Base-by-base conservation (phyloP, 1,140 invertebrate species). In the Carcinoscorpius rotundicauda region DNA sequence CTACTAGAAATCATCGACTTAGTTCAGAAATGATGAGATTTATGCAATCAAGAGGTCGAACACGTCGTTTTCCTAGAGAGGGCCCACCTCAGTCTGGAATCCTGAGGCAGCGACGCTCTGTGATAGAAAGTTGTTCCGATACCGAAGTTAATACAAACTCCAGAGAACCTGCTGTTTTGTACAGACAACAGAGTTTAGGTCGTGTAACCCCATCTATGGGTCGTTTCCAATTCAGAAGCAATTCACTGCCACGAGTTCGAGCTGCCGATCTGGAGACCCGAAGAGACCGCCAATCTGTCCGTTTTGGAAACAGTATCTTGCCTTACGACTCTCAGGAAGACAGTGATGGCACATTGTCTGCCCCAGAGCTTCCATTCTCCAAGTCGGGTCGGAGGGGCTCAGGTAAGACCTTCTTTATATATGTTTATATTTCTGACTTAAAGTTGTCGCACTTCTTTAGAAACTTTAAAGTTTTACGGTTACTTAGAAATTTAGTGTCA, bases 341-440 rank as follows among this genome's bases (percentile, higher is more conserved):
- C 71, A 86, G 85, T 68, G 88, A 91, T 76, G 87, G 88, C 52
- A 86, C 87, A 58, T 79, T 89, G 49, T 89, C 87, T 57, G 88
- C 88, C 51, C 88, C 88, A 3, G 88, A 91, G 79, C 72, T 78
- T 68, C 73, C 77, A 58, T 64, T 64, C 6, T 55, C 63, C 6
- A 29, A 62, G 55, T 53, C 59, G 49, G 66, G 60, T 10, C 53
- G 66, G 49, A 68, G 66, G 49, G 66, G 64, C 52, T 59, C 60
- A 60, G 66, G 66, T 68, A 56, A 63, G 61, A 8, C 11, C 11
- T 5, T 58, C 11, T 6, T 48, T 55, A 55, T 6, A 55, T 29
- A 29, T 29, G 29, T 29, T 29, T 29, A 29, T 29, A 29, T 29
- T 29, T 29, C 29, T 29, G 29, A 29, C 29, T 29, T 2, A 29